Evolutionary conservation across 2,113 vertebrate species (phyloP).

Genomic region (Ophiodon elongatus): DNA sequence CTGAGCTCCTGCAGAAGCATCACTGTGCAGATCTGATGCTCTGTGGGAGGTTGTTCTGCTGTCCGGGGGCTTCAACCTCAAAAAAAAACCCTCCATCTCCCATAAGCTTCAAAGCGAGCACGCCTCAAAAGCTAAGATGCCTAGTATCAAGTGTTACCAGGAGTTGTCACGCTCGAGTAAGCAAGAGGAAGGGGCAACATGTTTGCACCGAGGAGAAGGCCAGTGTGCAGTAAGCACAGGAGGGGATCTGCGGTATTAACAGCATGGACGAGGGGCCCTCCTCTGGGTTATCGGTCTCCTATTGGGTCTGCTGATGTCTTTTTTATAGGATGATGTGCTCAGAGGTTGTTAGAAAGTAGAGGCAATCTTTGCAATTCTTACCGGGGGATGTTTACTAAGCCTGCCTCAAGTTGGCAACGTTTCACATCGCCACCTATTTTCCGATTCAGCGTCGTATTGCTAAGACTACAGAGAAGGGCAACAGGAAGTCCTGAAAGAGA

Average conservation of each 20-base stretch:
- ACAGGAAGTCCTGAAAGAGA: no score
- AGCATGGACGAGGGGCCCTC: not conserved
- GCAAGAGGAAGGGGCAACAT: slow-evolving; percentile 7
- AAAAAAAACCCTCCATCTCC: slow-evolving; percentile 32
- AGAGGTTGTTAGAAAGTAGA: not conserved
- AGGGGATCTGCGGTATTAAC: slow-evolving; percentile 13
- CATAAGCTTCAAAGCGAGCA: slow-evolving; percentile 48
- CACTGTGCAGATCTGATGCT: slow-evolving; percentile 20
- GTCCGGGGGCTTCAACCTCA: slow-evolving; percentile 32
- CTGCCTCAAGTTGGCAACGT: not conserved
- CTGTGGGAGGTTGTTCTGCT: slow-evolving; percentile 23
- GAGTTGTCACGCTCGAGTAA: slow-evolving; percentile 22
- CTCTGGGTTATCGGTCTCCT: not conserved
- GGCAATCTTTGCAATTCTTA: not conserved
- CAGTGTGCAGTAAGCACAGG: not conserved
- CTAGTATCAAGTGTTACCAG: slow-evolving; percentile 3
- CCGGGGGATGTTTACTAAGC: not conserved
- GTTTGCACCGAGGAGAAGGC: slow-evolving; percentile 1
- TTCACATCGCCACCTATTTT: not conserved
- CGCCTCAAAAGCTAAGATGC: not conserved
- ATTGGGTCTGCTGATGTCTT: slow-evolving; percentile 18
- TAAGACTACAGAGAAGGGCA: not conserved
- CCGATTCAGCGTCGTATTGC: not conserved
- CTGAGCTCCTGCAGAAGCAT: not conserved
- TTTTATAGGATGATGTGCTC: slow-evolving; percentile 5